A percentile compares a stretch with the other conserved stretches of the same genome.
Evolutionary conservation across 2,888 invertebrate species (phyloP).

Genomic region (Empis stercorea): DNA sequence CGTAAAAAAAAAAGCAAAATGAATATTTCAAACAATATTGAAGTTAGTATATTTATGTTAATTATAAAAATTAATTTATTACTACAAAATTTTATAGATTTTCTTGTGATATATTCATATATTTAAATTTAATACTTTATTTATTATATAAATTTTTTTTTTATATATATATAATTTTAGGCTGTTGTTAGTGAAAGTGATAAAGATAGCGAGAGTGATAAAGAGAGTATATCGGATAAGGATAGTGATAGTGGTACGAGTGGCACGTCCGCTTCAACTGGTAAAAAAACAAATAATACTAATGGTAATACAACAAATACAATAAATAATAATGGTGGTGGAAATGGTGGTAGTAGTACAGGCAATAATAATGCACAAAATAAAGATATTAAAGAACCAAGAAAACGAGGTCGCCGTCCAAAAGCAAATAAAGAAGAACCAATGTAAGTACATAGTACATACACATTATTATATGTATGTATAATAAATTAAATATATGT

Average conservation of each 20-base stretch:
- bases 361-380: conserved; percentile 7
- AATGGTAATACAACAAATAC: conserved; percentile 19
- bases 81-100: too few relatives aligned
- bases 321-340: conserved; percentile 26
- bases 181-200: conserved; percentile 45
- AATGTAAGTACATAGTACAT: conserved; percentile 10
- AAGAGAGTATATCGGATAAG: conserved; percentile 50
- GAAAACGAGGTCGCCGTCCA: conserved; percentile 50
- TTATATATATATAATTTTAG: conserved; percentile 9
- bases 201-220: conserved; percentile 57
- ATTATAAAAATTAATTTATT: too few relatives aligned
- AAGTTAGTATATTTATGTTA: too few relatives aligned
- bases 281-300: conserved; percentile 8
- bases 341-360: conserved; percentile 30
- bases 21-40: too few relatives aligned
- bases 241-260: conserved; percentile 53
- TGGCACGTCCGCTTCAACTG: conserved; percentile 22
- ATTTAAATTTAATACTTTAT: not conserved
- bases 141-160: not conserved
- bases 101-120: too few relatives aligned
- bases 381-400: conserved; percentile 37
- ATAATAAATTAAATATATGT: not conserved
- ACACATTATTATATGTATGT: not conserved
- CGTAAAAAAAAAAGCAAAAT: too few relatives aligned
- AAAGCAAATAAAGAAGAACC: conserved; percentile 44